A percentile compares a stretch with the other conserved stretches of the same genome.
phyloP scores from a whole-genome alignment of 2,113 vertebrate species.

The Candoia aspera region DNA sequence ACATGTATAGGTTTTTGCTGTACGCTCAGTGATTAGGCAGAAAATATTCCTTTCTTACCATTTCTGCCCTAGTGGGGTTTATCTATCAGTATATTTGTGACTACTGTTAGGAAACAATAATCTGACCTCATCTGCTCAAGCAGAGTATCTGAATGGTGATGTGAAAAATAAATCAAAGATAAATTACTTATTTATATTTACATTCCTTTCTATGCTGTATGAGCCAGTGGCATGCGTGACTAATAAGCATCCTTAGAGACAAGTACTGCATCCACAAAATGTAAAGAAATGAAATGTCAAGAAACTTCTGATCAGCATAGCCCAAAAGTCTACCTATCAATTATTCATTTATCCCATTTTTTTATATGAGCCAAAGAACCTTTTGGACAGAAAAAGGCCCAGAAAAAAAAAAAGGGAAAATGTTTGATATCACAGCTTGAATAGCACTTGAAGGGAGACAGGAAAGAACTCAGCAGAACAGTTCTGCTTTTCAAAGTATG shows the following conservation, averaged over 20 bases:
- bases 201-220: slow-evolving; percentile 33
- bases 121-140: neutral
- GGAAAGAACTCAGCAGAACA: slow-evolving; percentile 31
- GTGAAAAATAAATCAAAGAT: slow-evolving; percentile 30
- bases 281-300: slow-evolving; percentile 18
- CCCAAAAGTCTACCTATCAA: slow-evolving; percentile 58
- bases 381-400: slow-evolving; percentile 50
- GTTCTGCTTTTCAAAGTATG: slow-evolving; percentile 49
- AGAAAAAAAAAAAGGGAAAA: slow-evolving; percentile 57
- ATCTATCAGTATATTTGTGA: neutral
- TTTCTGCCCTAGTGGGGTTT: neutral
- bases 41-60: slow-evolving; percentile 47
- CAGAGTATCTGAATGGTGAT: slow-evolving; percentile 22
- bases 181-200: slow-evolving; percentile 46
- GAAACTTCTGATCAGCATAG: slow-evolving; percentile 51
- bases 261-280: slow-evolving; percentile 40
- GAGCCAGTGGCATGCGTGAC: slow-evolving; percentile 16
- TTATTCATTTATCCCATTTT: slow-evolving; percentile 68
- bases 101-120: slow-evolving; percentile 26
- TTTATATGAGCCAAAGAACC: slow-evolving; percentile 27
- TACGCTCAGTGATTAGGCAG: neutral
- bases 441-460: slow-evolving; percentile 40
- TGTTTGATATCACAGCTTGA: slow-evolving; percentile 55
- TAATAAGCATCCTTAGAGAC: slow-evolving; percentile 52
- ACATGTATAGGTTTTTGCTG: neutral